A percentile compares a stretch with the other conserved stretches of the same genome.
These are phyloP conservation scores for Chrosomus eos DNA, from an alignment of 2,797 vertebrate species.

Conservation along the genomic window DNA sequence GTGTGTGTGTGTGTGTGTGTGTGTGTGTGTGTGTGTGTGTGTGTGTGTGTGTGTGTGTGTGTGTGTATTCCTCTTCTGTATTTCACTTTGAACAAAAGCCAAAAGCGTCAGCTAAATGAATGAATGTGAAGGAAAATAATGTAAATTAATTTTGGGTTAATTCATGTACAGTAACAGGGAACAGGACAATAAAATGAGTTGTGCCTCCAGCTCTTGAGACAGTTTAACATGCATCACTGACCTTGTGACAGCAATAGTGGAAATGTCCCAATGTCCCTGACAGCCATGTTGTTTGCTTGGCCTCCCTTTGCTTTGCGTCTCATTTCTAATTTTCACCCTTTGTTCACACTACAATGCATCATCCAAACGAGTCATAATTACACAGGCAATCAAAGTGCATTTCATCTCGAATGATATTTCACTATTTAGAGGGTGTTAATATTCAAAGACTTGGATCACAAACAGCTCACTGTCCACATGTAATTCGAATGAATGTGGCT, in stretches of 20 bases:
- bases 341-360: constrained; percentile 43
- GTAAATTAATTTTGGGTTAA: neutral
- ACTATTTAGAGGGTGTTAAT: constrained; percentile 38
- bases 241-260: constrained; percentile 19
- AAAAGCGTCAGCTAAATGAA: neutral
- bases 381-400: constrained; percentile 42
- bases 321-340: constrained; percentile 31
- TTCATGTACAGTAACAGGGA: neutral
- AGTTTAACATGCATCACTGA: constrained; percentile 19
- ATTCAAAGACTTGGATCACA: constrained; percentile 34
- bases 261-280: constrained; percentile 8
- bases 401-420: constrained; percentile 40
- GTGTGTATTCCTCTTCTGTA: neutral
- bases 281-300: constrained; percentile 15
- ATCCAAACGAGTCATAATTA: constrained; percentile 32
- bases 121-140: neutral
- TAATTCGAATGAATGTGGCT: constrained; percentile 39
- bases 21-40: too few relatives aligned
- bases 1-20: neutral
- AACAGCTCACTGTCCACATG: constrained; percentile 34
- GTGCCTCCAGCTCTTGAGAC: neutral
- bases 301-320: neutral
- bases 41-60: neutral
- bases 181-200: neutral
- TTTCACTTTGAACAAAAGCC: neutral